A percentile compares a stretch with the other conserved stretches of the same genome.
Conservation (phyloP, 2,888 invertebrate genomes). For the Microchrysa polita region DNA sequence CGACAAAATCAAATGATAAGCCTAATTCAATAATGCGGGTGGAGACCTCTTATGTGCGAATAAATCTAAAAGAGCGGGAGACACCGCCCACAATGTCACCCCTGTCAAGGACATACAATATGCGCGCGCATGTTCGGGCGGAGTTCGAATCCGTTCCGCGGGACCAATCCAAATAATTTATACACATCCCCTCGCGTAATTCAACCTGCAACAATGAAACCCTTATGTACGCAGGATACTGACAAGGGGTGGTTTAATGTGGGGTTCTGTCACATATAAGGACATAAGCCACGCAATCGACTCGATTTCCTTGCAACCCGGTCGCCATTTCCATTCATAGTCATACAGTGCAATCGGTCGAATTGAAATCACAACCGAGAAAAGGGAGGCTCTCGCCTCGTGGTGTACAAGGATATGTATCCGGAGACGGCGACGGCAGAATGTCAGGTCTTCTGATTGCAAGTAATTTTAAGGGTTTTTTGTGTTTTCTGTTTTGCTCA, state of each 20-base stretch:
- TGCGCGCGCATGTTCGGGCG: slow-evolving; percentile 6
- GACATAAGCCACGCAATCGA: slow-evolving; percentile 2
- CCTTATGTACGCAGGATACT: neutral
- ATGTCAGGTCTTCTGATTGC: slow-evolving; percentile 35
- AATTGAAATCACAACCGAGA: neutral
- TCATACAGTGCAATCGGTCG: slow-evolving; percentile 16
- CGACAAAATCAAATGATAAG: slow-evolving; percentile 54
- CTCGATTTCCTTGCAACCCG: slow-evolving; percentile 1
- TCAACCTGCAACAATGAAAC: neutral
- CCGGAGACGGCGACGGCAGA: slow-evolving; percentile 1
- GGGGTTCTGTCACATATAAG: slow-evolving; percentile 16
- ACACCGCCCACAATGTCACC: neutral
- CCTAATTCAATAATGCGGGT: slow-evolving; percentile 53
- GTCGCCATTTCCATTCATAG: slow-evolving; percentile 24
- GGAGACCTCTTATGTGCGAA: slow-evolving; percentile 50
- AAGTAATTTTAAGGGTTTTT: slow-evolving; percentile 21
- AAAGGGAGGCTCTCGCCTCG: slow-evolving; percentile 19
- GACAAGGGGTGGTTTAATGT: slow-evolving; percentile 5
- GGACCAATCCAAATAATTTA: slow-evolving; percentile 20
- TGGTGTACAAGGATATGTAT: neutral
- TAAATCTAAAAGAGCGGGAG: slow-evolving; percentile 44
- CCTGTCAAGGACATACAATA: neutral
- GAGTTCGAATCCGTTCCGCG: neutral
- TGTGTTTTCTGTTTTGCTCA: slow-evolving; percentile 9
- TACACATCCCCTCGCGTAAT: neutral